These are phyloP conservation scores for Rhabdomys dilectus DNA, from an alignment of 2,113 vertebrate genomes.

Conservation along the genomic window DNA sequence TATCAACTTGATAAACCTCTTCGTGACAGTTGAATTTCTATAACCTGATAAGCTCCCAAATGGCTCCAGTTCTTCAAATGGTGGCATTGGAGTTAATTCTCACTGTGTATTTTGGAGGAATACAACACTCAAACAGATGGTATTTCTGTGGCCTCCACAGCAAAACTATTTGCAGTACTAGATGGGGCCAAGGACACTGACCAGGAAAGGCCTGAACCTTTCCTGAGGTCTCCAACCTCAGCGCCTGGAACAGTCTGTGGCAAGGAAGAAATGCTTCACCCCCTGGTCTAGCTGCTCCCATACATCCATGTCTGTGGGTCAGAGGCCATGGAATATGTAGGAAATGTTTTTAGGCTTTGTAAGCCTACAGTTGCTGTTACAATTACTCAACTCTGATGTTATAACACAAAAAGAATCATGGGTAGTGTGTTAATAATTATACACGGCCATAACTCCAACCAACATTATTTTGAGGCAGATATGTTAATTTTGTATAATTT, in stretches of 20 bases:
- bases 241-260: background rate
- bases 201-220: background rate
- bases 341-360: background rate
- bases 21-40: background rate
- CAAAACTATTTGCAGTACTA: background rate
- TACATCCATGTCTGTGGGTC: background rate
- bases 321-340: background rate
- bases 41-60: background rate
- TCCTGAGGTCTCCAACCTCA: background rate
- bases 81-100: background rate
- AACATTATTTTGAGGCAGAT: background rate
- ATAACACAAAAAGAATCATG: background rate
- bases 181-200: background rate
- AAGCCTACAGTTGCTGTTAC: background rate
- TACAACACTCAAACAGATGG: background rate
- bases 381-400: background rate
- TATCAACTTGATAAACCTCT: background rate
- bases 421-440: background rate
- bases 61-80: background rate
- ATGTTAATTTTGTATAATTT: conserved; percentile 46
- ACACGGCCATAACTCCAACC: background rate
- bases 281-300: background rate
- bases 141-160: background rate
- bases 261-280: background rate
- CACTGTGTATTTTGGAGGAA: background rate